Base-by-base conservation (phyloP, 2,888 invertebrate species). In the Stegana nigrithorax region DNA sequence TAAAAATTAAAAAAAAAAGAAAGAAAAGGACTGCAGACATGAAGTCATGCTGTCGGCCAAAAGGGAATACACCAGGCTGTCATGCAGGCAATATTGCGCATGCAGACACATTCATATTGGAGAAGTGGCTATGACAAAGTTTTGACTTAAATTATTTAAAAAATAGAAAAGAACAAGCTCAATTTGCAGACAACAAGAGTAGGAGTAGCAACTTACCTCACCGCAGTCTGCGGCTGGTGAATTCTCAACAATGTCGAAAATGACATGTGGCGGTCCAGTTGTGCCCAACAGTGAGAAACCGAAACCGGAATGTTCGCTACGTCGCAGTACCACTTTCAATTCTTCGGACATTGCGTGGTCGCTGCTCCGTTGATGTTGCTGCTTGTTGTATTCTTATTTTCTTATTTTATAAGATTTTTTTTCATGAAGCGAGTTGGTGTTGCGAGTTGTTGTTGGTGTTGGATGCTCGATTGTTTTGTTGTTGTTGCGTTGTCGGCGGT, bases 161-260 rank as follows among this genome's bases (percentile, higher is more conserved):
- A n/a, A n/a, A n/a, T n/a, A n/a, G n/a, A n/a, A n/a, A n/a, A n/a
- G n/a, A n/a, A n/a, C n/a, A n/a, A n/a, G n/a, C n/a, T n/a, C n/a
- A n/a, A n/a, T n/a, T n/a, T 17, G 12, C 45, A 17, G 45, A 12
- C 17, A 17, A 21, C 45, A 17, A 17, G n/a, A 21, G 45, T 10
- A 45, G 17, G 17, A 45, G 17, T 17, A 21, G 17, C 14, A 32
- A 84, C 84, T 84, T 82, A 84, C 84, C 83, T 79, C 75, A 72
- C 83, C 94, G 87, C 94, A 92, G 85, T 93, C 92, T 81, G 94
- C 94, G 73, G 95, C 95, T 86, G 96, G 95, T 80, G 95, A 96
- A 87, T 95, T 94, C 87, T 95, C 95, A 84, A 94, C 90, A 85
- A 96, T 95, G 88, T 95, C 92, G 88, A 95, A 95, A 87, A 96